These are phyloP conservation scores for Catostylus mosaicus DNA, from an alignment of 30 jellyfish, hydroid and myxozoan genomes.

Conservation along the genomic window DNA sequence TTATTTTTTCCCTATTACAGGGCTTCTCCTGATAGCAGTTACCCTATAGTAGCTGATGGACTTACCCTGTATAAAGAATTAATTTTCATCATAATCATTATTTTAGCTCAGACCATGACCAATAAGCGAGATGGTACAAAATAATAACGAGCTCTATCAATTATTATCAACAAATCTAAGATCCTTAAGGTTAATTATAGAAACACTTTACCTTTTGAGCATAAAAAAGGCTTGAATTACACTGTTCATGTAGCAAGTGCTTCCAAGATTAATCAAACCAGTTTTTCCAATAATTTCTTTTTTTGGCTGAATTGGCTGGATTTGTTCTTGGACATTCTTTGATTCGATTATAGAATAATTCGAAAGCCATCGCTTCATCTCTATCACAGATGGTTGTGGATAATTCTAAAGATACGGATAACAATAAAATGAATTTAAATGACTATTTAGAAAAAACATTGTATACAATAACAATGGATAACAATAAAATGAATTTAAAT, in stretches of 20 bases:
- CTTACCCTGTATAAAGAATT: neutral
- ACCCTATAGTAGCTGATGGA: neutral
- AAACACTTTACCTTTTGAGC: constrained; percentile 59
- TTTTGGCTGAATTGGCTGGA: constrained; percentile 2
- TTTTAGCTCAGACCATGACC: no score
- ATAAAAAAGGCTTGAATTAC: constrained; percentile 89
- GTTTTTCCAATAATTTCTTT: constrained; percentile 77
- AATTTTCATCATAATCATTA: no score
- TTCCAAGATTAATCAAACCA: constrained; percentile 92
- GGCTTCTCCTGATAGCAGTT: neutral
- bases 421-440: neutral
- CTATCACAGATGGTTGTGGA: constrained; percentile 71
- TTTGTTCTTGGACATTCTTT: neutral
- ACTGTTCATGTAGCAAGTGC: constrained; percentile 93
- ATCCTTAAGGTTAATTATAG: neutral
- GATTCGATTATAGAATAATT: constrained; percentile 17
- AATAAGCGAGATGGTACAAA: no score
- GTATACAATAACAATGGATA: neutral
- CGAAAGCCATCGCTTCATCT: constrained; percentile 81
- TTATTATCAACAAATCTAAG: neutral
- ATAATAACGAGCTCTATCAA: no score
- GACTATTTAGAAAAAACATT: no score
- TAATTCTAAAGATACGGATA: constrained; percentile 37
- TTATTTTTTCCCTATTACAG: no score
- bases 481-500: neutral